phyloP scores from a whole-genome alignment of 1,140 invertebrate genomes.

The Dinothrombium tinctorium region DNA sequence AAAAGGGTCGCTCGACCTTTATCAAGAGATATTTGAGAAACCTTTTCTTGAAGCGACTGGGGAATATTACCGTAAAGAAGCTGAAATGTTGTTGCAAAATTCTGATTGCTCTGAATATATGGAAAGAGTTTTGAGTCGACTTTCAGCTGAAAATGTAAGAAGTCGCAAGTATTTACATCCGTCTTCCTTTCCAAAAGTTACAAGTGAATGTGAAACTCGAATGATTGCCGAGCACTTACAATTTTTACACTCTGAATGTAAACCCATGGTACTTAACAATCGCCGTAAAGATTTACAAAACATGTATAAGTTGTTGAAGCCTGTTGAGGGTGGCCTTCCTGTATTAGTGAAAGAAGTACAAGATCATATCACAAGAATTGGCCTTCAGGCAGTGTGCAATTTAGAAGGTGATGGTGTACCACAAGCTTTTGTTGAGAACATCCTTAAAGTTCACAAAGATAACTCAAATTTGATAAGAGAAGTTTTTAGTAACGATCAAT shows the following conservation, averaged over 20 bases:
- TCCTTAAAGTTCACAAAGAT: conserved; percentile 70
- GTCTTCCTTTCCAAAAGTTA: conserved; percentile 39
- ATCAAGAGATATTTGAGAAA: conserved; percentile 62
- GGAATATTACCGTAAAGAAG: conserved; percentile 52
- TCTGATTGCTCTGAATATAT: conserved; percentile 72
- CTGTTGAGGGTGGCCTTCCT: conserved; percentile 46
- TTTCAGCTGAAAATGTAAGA: conserved; percentile 59
- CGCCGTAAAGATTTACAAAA: conserved; percentile 55
- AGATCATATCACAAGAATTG: conserved; percentile 56
- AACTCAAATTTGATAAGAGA: conserved; percentile 48
- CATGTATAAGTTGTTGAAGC: conserved; percentile 66
- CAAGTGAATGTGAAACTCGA: conserved; percentile 46
- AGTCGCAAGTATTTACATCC: conserved; percentile 58
- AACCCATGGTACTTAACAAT: conserved; percentile 56
- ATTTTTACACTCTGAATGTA: conserved; percentile 63
- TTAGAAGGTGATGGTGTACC: conserved; percentile 37
- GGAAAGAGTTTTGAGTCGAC: conserved; percentile 55
- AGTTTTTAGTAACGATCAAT: conserved; percentile 71
- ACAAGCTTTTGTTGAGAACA: conserved; percentile 59
- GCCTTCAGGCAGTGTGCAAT: conserved; percentile 35
- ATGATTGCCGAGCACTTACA: conserved; percentile 66
- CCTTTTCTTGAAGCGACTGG: conserved; percentile 60
- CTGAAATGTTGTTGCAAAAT: conserved; percentile 47
- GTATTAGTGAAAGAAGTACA: conserved; percentile 61
- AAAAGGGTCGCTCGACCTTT: conserved; percentile 37